Conservation (phyloP, 2,888 invertebrate genomes). For the Himalopsyche anomala region DNA sequence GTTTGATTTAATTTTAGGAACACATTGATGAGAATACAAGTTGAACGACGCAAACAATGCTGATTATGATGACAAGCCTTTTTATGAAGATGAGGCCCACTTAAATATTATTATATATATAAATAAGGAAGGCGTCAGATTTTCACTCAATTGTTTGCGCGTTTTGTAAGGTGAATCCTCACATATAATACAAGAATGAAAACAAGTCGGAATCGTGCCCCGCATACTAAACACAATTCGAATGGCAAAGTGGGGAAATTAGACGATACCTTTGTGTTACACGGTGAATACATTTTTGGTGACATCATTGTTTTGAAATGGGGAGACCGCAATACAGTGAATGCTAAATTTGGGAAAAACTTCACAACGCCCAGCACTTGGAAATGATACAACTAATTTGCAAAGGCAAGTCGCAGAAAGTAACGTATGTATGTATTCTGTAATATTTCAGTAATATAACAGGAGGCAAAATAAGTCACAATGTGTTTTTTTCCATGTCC, state of each 20-base stretch:
- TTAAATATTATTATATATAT: neutral
- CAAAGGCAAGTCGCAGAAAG: too few species aligned
- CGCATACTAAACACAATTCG: neutral
- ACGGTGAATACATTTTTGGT: conserved; percentile 30
- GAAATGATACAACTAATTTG: too few species aligned
- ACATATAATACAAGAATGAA: conserved; percentile 1
- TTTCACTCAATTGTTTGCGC: conserved; percentile 16
- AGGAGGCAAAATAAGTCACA: too few species aligned
- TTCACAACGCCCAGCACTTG: neutral
- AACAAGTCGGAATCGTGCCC: conserved; percentile 4
- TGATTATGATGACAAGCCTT: too few species aligned
- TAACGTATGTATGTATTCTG: too few species aligned
- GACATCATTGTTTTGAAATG: conserved; percentile 39
- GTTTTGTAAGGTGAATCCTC: conserved; percentile 39
- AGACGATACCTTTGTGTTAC: conserved; percentile 6
- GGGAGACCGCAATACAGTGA: conserved; percentile 20
- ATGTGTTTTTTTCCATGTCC: too few species aligned
- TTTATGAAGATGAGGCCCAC: conserved; percentile 14
- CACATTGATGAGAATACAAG: too few species aligned
- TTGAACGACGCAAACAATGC: neutral
- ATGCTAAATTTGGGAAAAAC: conserved; percentile 16
- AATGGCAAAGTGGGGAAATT: conserved; percentile 22
- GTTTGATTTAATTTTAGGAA: too few species aligned
- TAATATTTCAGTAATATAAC: too few species aligned
- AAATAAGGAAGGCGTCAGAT: neutral